Base-by-base conservation (phyloP, 2,797 vertebrate genomes). In the Lemur catta region DNA sequence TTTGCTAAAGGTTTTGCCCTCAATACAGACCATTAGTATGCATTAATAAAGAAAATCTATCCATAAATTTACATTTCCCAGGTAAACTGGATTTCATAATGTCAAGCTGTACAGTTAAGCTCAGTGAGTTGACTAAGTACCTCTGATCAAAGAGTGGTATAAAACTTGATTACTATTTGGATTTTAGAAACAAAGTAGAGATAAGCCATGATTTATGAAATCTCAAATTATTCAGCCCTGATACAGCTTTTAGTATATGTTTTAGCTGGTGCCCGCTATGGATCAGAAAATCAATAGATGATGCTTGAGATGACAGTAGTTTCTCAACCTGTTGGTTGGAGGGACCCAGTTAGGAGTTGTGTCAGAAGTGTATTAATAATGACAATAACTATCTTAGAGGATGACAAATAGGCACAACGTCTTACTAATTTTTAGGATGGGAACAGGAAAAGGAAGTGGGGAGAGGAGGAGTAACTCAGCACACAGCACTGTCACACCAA, bases 161-260 rank as follows among this genome's bases (percentile, higher is more conserved):
- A 78, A 55, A 81, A 63, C 48, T 89, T 93, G 65, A 79, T 65
- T 86, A 13, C 52, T 26, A 75, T 35, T 71, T 94, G 71, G 48
- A 93, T 74, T 97, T 82, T 50, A n/a, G 61, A 96, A 89, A 88
- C 69, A 89, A 92, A 96, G 88, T 38, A 88, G 48, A 84, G 80
- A 46, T 80, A 96, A 93, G 79, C 52, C 24, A 43, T 65, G 91
- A 95, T 65, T 67, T 89, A 76, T 12, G 12, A 43, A 92, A 93
- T 93, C 20, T 41, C 61, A 76, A 75, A 50, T 55, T 94, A 46
- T 87, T 90, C 24, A 84, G 13, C 22, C 52, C 28, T 72, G 38
- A 61, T 74, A 78, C 30, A 94, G 48, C 35, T 71, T 86, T 93
- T 59, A 33, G 81, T 57, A 9, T 81, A 57, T 69, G 20, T 65